phyloP scores from a whole-genome alignment of 2,797 vertebrate genomes.

The Schizothorax lantsangensis region DNA sequence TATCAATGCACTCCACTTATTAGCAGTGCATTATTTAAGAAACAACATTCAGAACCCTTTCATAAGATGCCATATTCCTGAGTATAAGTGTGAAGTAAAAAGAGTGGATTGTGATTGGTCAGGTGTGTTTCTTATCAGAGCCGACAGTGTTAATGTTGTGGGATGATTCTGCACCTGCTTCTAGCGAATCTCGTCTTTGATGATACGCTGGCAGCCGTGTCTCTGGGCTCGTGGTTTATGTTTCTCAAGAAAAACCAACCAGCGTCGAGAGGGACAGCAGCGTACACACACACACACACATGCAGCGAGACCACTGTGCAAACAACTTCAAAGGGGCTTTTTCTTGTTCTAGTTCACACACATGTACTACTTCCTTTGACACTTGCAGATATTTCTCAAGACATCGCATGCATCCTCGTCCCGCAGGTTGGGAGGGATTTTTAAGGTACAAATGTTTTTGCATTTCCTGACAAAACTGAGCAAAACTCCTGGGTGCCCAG shows the following conservation, averaged over 20 bases:
- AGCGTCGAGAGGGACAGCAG: constrained; percentile 10
- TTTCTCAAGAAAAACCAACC: constrained; percentile 61
- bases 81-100: background rate
- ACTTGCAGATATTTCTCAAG: constrained; percentile 54
- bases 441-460: background rate
- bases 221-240: constrained; percentile 55
- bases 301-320: constrained; percentile 50
- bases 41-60: background rate
- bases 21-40: background rate
- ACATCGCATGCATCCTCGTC: background rate
- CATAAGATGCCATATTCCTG: background rate
- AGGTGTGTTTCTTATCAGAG: constrained; percentile 8
- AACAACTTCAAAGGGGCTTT: constrained; percentile 57
- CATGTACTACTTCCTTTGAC: constrained; percentile 54
- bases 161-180: constrained; percentile 60
- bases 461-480: background rate
- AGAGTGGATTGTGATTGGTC: background rate
- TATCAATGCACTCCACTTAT: background rate
- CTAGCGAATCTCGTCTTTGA: constrained; percentile 46
- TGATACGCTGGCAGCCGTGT: constrained; percentile 44
- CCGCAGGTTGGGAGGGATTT: background rate
- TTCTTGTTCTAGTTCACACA: constrained; percentile 43
- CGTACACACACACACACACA: constrained; percentile 27
- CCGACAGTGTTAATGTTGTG: constrained; percentile 36
- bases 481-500: background rate